Base-by-base conservation (phyloP, 2,113 vertebrate genomes). In the Lepisosteus osseus region DNA sequence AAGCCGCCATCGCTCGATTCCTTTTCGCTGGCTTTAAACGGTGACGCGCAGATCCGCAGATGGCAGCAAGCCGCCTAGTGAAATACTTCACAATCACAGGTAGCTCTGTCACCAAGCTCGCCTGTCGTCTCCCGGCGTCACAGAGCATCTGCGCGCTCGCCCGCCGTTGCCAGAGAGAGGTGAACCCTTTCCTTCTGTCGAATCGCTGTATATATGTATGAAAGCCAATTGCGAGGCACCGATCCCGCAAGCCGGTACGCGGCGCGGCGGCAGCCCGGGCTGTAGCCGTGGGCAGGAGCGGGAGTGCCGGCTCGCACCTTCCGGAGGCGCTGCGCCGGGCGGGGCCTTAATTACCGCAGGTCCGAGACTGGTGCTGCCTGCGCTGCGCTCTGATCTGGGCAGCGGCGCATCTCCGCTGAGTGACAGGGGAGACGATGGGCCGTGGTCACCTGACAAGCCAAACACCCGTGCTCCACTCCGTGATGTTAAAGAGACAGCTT, bases 181-280 rank as follows among this genome's bases (percentile, higher is more conserved):
- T 81, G 80, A 77, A 79, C 70, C 79, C 72, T 81, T 83, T 83
- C 86, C 80, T 82, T 81, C 89, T 88, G 87, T 90, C 90, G 88
- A 86, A 87, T 80, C 68, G 87, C 69, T 82, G 86, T 91, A 86
- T 91, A 92, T 93, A 92, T 93, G 92, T 89, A 92, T 92, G 90
- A 92, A 84, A 91, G 90, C 90, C 92, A 93, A 91, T 93, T 92
- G 92, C 85, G 86, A 91, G 89, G 90, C 84, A 88, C 86, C 90
- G 87, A 89, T 92, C 91, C 91, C 86, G 86, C 78, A 76, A 72
- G 76, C 86, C 87, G 79, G 72, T 77, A 69, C 68, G 84, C 81
- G 5, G 57, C 62, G 69, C 47, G 6, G 57, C 62, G 69, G 17
- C 57, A 63, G 61, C 14, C 8, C 54, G 63, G 80, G 85, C 77